phyloP scores from a whole-genome alignment of 2,113 vertebrate species.

The Cochlearius cochlearius region DNA sequence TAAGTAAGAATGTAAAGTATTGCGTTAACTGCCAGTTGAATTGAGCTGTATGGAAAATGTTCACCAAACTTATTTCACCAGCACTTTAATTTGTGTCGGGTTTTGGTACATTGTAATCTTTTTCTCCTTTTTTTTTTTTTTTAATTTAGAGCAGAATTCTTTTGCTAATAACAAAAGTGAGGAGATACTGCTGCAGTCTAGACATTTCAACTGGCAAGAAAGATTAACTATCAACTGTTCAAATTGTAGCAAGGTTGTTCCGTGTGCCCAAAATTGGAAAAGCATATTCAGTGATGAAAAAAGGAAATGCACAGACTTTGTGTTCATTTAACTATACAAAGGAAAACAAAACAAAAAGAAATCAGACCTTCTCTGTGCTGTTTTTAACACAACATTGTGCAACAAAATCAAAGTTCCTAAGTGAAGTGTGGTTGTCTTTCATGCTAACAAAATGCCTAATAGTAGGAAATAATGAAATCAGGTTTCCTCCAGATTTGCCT shows the following conservation, averaged over 20 bases:
- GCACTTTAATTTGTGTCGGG: neutral
- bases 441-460: neutral
- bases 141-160: neutral
- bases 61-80: neutral
- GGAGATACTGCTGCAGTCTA: neutral
- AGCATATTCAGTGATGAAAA: neutral
- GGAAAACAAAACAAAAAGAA: neutral
- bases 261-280: neutral
- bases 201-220: neutral
- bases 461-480: neutral
- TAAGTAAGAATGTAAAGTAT: neutral
- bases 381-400: neutral
- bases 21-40: fast-evolving
- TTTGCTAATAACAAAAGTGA: neutral
- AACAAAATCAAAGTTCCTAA: neutral
- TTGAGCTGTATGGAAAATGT: neutral
- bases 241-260: neutral
- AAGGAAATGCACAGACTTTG: neutral
- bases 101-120: neutral
- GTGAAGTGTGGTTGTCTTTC: neutral
- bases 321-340: neutral
- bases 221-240: neutral
- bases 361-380: neutral
- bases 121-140: no score
- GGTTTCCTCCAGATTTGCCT: neutral